Percentiles rank a stretch among this genome's conserved stretches.
Conservation (phyloP, 2,113 vertebrate genomes). For the Probosciger aterrimus region DNA sequence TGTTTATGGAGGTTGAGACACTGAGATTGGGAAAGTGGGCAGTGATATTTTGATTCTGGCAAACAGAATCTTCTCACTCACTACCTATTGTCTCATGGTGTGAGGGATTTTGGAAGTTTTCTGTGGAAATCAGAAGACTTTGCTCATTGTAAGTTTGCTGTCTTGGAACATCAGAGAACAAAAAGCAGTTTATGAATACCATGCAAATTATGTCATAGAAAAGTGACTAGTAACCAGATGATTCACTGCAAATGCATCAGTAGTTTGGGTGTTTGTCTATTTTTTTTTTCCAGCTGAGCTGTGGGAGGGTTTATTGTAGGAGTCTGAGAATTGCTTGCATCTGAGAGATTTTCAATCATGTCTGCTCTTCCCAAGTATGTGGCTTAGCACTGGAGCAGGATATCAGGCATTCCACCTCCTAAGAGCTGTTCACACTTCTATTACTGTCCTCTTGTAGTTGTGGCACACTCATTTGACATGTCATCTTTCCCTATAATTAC, state of each 20-base stretch:
- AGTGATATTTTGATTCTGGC: neutral
- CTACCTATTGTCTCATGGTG: neutral
- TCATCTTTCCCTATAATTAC: neutral
- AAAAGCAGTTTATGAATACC: neutral
- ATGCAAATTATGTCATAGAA: neutral
- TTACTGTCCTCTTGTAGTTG: neutral
- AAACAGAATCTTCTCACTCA: neutral
- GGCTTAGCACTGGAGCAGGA: neutral
- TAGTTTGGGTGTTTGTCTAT: neutral
- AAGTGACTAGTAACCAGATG: neutral
- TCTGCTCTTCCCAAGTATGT: neutral
- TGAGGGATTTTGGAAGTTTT: neutral
- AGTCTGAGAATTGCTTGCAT: neutral
- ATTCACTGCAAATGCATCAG: neutral
- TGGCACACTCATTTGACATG: neutral
- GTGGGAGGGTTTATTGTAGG: neutral
- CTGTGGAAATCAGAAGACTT: neutral
- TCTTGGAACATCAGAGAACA: neutral
- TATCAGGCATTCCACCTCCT: neutral
- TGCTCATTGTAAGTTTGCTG: neutral
- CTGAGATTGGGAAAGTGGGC: neutral
- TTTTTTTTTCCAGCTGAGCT: neutral
- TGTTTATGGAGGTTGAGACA: neutral
- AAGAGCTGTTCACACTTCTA: neutral
- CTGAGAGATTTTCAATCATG: neutral